These are phyloP conservation scores for Linepithema humile DNA, from an alignment of 1,140 invertebrate genomes.

Conservation along the genomic window DNA sequence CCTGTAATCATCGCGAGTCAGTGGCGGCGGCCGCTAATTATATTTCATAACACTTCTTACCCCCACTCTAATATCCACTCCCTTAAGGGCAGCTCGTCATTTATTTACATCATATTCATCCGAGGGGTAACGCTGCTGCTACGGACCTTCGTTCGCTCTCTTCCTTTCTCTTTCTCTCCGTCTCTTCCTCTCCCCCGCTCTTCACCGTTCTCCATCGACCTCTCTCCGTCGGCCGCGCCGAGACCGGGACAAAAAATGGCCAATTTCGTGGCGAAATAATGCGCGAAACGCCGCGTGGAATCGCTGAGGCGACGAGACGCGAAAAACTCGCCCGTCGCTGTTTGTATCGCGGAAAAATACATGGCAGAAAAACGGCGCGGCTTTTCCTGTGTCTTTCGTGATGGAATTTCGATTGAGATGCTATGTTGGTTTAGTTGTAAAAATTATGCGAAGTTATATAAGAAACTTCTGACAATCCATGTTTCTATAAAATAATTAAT, in stretches of 20 bases:
- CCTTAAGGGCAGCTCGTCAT: slow-evolving; percentile 83
- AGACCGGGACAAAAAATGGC: slow-evolving; percentile 42
- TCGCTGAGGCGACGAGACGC: background rate
- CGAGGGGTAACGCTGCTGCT: slow-evolving; percentile 68
- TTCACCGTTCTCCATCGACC: slow-evolving; percentile 18
- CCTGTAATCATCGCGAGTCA: slow-evolving; percentile 84
- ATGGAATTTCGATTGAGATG: slow-evolving; percentile 14
- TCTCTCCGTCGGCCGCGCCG: slow-evolving; percentile 5
- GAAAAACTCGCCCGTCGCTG: slow-evolving; percentile 4
- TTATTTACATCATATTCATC: slow-evolving; percentile 84
- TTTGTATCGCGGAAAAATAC: background rate
- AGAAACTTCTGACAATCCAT: background rate
- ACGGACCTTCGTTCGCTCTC: slow-evolving; percentile 33
- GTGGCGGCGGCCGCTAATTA: slow-evolving; percentile 84
- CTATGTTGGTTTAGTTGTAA: background rate
- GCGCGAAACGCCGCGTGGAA: slow-evolving; percentile 40
- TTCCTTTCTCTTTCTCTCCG: background rate
- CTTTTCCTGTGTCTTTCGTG: background rate
- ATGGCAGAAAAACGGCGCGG: background rate
- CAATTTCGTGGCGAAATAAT: slow-evolving; percentile 58
- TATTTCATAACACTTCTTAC: slow-evolving; percentile 85
- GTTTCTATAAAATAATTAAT: background rate
- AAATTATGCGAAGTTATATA: background rate
- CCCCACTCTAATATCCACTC: slow-evolving; percentile 81
- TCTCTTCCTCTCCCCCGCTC: slow-evolving; percentile 19